Evolutionary conservation across 2,888 invertebrate genomes (phyloP).

Genomic region (Tenthredo amoena): DNA sequence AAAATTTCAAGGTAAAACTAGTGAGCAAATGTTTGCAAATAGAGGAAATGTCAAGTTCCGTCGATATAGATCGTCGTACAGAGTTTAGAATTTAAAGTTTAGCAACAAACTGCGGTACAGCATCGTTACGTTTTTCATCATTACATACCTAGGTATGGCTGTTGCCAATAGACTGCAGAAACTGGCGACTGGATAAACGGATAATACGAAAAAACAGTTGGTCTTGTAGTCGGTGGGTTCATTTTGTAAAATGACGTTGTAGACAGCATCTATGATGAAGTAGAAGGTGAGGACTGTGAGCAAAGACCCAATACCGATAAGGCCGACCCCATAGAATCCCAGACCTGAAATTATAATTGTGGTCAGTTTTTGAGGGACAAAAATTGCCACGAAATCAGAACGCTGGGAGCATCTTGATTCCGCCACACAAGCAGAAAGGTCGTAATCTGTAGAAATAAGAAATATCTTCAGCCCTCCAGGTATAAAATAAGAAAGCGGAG

Average conservation of each 20-base stretch:
- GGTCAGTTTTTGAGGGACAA: not conserved
- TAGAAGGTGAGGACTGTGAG: conserved; percentile 69
- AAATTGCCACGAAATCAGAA: not conserved
- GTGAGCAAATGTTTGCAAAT: conserved; percentile 23
- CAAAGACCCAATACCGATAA: conserved; percentile 68
- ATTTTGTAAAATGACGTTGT: conserved; percentile 68
- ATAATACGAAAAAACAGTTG: conserved; percentile 68
- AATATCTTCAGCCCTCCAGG: not conserved
- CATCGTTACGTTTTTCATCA: not conserved
- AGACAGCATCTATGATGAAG: conserved; percentile 69
- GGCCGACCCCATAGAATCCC: conserved; percentile 68
- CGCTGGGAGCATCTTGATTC: not conserved
- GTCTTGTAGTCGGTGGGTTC: conserved; percentile 70
- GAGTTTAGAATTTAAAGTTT: not conserved
- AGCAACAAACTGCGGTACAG: not conserved
- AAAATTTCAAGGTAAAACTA: conserved; percentile 11
- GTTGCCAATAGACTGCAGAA: conserved; percentile 71
- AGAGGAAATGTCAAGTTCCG: not conserved
- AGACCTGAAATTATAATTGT: conserved; percentile 67
- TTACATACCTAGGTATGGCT: conserved; percentile 72
- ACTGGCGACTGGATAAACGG: conserved; percentile 73
- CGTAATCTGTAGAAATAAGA: not conserved
- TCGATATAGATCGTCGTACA: conserved; percentile 1
- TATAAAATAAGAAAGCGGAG: conserved; percentile 24
- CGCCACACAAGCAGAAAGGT: not conserved